phyloP scores from a whole-genome alignment of 2,113 vertebrate species.

The Rhinopithecus roxellana region DNA sequence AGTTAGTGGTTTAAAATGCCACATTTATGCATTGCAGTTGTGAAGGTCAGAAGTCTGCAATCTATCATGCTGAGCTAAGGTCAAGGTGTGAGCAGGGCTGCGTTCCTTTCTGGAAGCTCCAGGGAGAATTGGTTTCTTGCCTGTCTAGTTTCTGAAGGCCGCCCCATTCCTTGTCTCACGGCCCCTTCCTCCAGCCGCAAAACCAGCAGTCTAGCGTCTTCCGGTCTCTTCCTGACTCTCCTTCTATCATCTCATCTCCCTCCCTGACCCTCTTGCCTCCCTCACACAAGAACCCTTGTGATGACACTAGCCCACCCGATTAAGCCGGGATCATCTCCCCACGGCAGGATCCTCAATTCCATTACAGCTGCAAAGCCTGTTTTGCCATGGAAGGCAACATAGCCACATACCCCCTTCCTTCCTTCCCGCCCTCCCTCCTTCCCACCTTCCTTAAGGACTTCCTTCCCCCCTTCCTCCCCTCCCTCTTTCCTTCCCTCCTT shows the following conservation, averaged over 20 bases:
- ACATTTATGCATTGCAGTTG: neutral
- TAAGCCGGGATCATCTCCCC: neutral
- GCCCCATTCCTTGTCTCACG: neutral
- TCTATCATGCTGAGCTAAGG: neutral
- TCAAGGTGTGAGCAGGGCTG: neutral
- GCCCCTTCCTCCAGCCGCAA: neutral
- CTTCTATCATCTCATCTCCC: neutral
- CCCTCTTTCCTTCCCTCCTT: neutral
- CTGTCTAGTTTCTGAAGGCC: too few species aligned
- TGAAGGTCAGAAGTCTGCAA: neutral
- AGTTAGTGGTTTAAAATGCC: neutral
- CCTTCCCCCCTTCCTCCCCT: neutral
- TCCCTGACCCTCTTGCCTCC: neutral
- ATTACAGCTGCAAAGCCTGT: neutral
- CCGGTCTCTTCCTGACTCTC: neutral
- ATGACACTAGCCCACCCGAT: neutral
- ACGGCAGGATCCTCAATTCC: neutral
- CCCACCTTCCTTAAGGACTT: neutral
- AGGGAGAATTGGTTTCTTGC: neutral
- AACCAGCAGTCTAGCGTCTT: neutral
- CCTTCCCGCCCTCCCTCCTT: neutral
- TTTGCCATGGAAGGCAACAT: neutral
- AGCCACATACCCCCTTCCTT: accelerated
- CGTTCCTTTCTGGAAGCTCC: neutral
- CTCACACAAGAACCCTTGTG: neutral